Conservation (phyloP, 92 coral and sea anemone species). For the Paragorgia papillata region DNA sequence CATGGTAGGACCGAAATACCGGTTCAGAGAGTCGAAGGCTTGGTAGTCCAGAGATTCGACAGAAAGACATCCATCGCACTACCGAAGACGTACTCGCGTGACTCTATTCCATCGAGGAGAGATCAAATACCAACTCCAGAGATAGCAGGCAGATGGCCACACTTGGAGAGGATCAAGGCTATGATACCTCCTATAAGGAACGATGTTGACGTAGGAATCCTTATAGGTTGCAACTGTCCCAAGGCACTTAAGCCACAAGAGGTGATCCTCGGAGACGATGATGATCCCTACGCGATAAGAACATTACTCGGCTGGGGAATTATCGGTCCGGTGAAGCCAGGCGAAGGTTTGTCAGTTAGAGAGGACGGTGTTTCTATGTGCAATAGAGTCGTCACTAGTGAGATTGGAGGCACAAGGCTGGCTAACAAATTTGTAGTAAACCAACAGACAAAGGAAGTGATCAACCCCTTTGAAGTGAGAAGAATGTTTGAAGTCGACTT, state of each 20-base stretch:
- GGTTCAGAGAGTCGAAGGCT: too few species aligned
- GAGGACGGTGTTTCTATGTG: too few species aligned
- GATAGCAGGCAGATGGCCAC: slow-evolving; percentile 13
- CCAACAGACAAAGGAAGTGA: slow-evolving; percentile 37
- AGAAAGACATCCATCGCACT: too few species aligned
- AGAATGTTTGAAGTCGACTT: slow-evolving; percentile 49
- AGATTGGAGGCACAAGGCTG: slow-evolving; percentile 14
- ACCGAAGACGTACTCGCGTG: too few species aligned
- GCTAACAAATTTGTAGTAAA: background rate
- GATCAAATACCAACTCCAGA: slow-evolving; percentile 5
- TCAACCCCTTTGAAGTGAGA: slow-evolving; percentile 39
- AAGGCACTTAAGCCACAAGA: slow-evolving; percentile 54
- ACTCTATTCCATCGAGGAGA: too few species aligned
- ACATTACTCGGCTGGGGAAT: slow-evolving; percentile 23
- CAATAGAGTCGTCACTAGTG: slow-evolving; percentile 16
- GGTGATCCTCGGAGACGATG: slow-evolving; percentile 22
- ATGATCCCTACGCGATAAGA: slow-evolving; percentile 7
- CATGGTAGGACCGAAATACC: too few species aligned
- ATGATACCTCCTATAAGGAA: background rate
- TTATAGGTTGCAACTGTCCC: slow-evolving; percentile 66
- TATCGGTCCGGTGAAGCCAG: slow-evolving; percentile 2
- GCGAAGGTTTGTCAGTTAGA: too few species aligned
- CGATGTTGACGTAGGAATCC: slow-evolving; percentile 46
- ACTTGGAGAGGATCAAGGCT: background rate
- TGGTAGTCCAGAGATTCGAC: too few species aligned